These are phyloP conservation scores for Neodiprion fabricii DNA, from an alignment of 1,140 invertebrate genomes.

Conservation along the genomic window DNA sequence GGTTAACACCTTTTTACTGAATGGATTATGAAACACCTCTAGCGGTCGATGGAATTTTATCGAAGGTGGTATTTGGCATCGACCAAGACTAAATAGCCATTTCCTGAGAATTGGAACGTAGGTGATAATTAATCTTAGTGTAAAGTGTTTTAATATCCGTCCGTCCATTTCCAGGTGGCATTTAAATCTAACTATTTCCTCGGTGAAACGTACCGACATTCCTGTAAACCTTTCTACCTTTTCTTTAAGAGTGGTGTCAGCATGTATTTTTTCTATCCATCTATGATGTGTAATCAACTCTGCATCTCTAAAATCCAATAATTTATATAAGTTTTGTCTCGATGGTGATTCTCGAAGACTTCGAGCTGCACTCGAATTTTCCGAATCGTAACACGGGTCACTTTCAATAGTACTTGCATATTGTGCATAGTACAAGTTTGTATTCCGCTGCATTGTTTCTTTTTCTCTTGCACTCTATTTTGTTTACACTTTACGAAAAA, in stretches of 20 bases:
- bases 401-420: conserved; percentile 8
- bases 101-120: conserved; percentile 11
- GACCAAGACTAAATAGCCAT: conserved; percentile 16
- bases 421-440: conserved; percentile 23
- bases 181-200: conserved; percentile 8
- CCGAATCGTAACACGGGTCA: conserved; percentile 15
- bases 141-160: background rate
- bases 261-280: conserved; percentile 12
- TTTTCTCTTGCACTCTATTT: background rate
- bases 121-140: conserved; percentile 4
- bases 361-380: background rate
- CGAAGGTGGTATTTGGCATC: background rate
- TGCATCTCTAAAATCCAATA: background rate
- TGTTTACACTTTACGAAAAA: background rate
- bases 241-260: background rate
- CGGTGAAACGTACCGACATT: conserved; percentile 7
- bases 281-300: background rate
- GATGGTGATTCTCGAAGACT: background rate
- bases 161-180: background rate
- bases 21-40: conserved; percentile 5
- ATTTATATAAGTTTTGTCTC: background rate
- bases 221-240: background rate
- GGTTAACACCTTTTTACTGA: background rate
- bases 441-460: background rate
- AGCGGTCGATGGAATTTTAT: background rate